Conservation (phyloP, 1,140 invertebrate genomes). For the Philopotamus ludificatus region DNA sequence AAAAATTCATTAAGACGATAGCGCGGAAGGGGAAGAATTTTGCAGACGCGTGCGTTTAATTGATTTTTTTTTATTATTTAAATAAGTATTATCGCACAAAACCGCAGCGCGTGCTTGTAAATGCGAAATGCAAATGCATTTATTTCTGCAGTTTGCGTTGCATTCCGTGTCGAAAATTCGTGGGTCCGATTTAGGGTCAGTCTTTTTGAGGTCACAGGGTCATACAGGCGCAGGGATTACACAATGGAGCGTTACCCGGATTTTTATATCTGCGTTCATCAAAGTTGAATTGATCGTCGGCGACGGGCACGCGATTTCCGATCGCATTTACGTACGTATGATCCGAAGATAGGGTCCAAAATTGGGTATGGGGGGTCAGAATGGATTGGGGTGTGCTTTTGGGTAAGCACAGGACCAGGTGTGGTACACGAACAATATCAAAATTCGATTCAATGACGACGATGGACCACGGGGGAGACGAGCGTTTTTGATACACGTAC, state of each 20-base stretch:
- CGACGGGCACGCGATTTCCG: background rate
- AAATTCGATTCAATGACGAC: background rate
- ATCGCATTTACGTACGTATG: no score
- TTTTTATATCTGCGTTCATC: background rate
- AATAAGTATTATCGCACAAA: background rate
- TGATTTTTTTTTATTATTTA: no score
- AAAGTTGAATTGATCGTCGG: background rate
- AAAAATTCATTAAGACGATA: no score
- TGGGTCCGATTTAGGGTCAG: slow-evolving; percentile 27
- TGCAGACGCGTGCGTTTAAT: no score
- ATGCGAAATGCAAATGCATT: no score
- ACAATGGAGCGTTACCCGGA: slow-evolving; percentile 4
- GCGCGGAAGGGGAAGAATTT: no score
- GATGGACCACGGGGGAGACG: slow-evolving; percentile 28
- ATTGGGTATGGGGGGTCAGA: background rate
- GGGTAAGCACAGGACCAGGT: slow-evolving; percentile 4
- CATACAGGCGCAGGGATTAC: slow-evolving; percentile 27
- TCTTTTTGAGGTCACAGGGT: slow-evolving; percentile 41
- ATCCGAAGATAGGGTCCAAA: no score
- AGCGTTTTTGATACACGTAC: background rate
- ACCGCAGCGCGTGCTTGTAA: background rate
- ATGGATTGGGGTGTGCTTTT: background rate
- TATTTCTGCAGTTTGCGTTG: no score
- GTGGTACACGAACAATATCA: slow-evolving; percentile 6
- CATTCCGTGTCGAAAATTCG: no score